A percentile compares a stretch with the other conserved stretches of the same genome.
Evolutionary conservation across 2,888 invertebrate species (phyloP).

Genomic region (Phyllotreta cruciferae): DNA sequence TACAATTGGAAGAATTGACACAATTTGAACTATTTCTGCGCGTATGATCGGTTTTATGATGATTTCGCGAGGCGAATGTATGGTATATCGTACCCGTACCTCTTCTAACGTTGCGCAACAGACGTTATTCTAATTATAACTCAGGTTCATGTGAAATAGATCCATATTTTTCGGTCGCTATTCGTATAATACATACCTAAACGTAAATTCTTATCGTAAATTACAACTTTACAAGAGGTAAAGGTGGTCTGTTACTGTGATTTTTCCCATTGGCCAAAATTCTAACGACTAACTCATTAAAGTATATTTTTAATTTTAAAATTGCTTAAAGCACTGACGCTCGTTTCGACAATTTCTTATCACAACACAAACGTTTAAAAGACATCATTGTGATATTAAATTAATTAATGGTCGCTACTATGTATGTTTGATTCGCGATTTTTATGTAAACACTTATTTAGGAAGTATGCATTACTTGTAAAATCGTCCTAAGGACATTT

Average conservation of each 20-base stretch:
- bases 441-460: too few relatives aligned
- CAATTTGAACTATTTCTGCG: constrained; percentile 45
- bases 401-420: background rate
- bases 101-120: constrained; percentile 43
- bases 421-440: too few relatives aligned
- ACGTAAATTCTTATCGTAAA: constrained; percentile 8
- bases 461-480: too few relatives aligned
- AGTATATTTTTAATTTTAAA: constrained; percentile 7
- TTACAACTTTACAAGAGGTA: constrained; percentile 31
- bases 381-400: constrained; percentile 8
- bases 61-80: constrained; percentile 53
- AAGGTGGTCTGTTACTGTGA: constrained; percentile 15
- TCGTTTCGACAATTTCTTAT: constrained; percentile 3
- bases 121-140: constrained; percentile 6
- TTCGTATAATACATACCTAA: constrained; percentile 3
- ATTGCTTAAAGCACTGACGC: background rate
- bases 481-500: too few relatives aligned
- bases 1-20: constrained; percentile 57
- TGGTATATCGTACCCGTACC: constrained; percentile 40
- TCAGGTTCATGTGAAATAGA: constrained; percentile 8
- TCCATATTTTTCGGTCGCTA: constrained; percentile 1
- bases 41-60: constrained; percentile 39
- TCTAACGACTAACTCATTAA: constrained; percentile 5
- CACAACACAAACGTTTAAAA: constrained; percentile 4
- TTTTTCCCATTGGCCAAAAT: constrained; percentile 11